phyloP scores from a whole-genome alignment of 1,140 invertebrate genomes.

The Olivierus martensii region DNA sequence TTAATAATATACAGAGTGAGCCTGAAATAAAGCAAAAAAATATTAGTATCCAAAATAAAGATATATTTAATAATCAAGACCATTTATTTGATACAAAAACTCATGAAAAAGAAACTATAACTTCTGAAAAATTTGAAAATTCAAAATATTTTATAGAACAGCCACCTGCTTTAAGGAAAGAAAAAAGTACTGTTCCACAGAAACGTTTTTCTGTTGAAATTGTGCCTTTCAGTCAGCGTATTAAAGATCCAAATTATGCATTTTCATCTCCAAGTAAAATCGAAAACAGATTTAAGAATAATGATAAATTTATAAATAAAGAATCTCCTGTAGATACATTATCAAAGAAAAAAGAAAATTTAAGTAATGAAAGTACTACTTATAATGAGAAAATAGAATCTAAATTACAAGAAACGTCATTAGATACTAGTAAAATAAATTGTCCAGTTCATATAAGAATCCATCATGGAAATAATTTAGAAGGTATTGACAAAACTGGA shows the following conservation, averaged over 20 bases:
- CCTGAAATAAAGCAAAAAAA: too few relatives aligned
- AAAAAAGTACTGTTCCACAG: constrained; percentile 5
- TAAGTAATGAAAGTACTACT: too few relatives aligned
- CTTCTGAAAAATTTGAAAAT: too few relatives aligned
- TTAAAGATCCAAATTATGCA: constrained; percentile 14
- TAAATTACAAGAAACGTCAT: constrained; percentile 1
- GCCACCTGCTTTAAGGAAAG: too few relatives aligned
- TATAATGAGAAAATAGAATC: background rate
- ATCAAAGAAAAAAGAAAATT: background rate
- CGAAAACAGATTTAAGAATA: background rate
- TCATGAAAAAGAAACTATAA: too few relatives aligned
- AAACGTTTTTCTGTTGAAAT: constrained; percentile 18
- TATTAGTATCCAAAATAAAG: too few relatives aligned
- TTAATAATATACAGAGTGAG: too few relatives aligned
- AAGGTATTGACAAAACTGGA: too few relatives aligned
- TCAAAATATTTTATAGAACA: too few relatives aligned
- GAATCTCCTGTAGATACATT: background rate
- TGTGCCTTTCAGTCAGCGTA: constrained; percentile 17
- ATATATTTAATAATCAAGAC: too few relatives aligned
- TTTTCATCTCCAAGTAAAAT: background rate
- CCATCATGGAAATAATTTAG: background rate
- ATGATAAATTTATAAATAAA: background rate
- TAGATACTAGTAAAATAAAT: constrained; percentile 2
- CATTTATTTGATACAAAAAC: too few relatives aligned
- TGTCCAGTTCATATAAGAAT: constrained; percentile 14